A percentile compares a stretch with the other conserved stretches of the same genome.
These are phyloP conservation scores for Brenthis hecate DNA, from an alignment of 2,888 invertebrate genomes.

Conservation along the genomic window DNA sequence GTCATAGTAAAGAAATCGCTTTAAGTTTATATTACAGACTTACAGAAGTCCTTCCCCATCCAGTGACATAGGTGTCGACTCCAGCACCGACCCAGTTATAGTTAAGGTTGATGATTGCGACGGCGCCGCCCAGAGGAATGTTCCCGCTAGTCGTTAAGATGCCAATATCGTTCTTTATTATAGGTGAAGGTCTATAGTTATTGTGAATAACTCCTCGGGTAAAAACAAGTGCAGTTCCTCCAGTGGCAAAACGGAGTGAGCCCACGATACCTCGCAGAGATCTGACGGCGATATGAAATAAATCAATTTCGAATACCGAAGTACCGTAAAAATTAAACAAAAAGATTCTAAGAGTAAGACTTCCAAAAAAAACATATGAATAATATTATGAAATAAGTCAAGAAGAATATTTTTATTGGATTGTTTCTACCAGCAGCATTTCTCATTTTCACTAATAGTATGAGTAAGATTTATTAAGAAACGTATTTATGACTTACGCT, in stretches of 20 bases:
- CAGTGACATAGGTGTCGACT: constrained; percentile 44
- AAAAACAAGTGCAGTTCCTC: constrained; percentile 50
- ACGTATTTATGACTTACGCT: background rate
- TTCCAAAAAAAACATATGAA: too few relatives aligned
- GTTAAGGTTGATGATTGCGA: constrained; percentile 31
- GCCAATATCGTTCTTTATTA: constrained; percentile 52
- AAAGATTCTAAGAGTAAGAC: too few relatives aligned
- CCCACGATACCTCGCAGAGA: constrained; percentile 57
- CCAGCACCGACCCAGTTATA: constrained; percentile 42
- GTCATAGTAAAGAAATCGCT: too few relatives aligned
- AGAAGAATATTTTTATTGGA: too few relatives aligned
- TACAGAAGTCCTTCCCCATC: constrained; percentile 50
- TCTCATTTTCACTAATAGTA: too few relatives aligned
- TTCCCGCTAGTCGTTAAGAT: constrained; percentile 41
- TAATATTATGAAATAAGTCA: too few relatives aligned
- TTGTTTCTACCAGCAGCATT: too few relatives aligned
- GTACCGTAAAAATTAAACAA: too few relatives aligned
- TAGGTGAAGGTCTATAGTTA: constrained; percentile 48
- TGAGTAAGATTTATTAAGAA: too few relatives aligned
- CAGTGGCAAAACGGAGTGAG: constrained; percentile 57
- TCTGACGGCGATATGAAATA: constrained; percentile 41
- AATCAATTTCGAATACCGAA: background rate
- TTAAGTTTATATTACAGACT: constrained; percentile 21
- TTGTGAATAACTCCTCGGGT: constrained; percentile 59
- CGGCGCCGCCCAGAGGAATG: constrained; percentile 38